These are phyloP conservation scores for Cervus canadensis DNA, from an alignment of 2,113 vertebrate genomes.

Conservation along the genomic window DNA sequence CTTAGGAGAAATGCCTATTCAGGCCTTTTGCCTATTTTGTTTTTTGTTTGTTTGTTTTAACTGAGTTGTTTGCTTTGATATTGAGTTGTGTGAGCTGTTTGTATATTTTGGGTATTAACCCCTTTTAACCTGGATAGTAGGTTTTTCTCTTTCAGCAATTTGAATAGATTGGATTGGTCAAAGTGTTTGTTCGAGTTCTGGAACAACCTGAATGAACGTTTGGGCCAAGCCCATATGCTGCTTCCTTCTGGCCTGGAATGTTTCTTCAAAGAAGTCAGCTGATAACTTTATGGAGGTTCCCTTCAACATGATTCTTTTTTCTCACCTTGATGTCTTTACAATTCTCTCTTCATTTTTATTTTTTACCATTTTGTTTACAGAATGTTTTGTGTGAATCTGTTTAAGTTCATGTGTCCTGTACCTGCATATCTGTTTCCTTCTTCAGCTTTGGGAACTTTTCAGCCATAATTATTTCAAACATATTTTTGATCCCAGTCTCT, in stretches of 20 bases:
- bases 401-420: background rate
- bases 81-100: background rate
- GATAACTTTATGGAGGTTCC: background rate
- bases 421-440: background rate
- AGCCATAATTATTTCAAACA: background rate
- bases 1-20: background rate
- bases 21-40: background rate
- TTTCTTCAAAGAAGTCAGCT: background rate
- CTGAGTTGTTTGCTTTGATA: background rate
- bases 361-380: background rate
- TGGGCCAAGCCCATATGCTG: background rate
- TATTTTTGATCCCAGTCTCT: background rate
- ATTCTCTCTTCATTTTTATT: background rate
- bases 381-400: background rate
- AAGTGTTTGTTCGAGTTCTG: too few relatives aligned
- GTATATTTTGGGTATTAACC: background rate
- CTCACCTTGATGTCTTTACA: background rate
- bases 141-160: background rate
- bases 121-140: background rate
- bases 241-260: background rate
- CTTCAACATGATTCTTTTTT: background rate
- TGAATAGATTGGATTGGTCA: background rate
- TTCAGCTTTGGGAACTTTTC: background rate
- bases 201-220: too few relatives aligned
- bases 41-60: background rate